A percentile compares a stretch with the other conserved stretches of the same genome.
Evolutionary conservation across 2,888 invertebrate species (phyloP).

Genomic region (Melipona beecheii): DNA sequence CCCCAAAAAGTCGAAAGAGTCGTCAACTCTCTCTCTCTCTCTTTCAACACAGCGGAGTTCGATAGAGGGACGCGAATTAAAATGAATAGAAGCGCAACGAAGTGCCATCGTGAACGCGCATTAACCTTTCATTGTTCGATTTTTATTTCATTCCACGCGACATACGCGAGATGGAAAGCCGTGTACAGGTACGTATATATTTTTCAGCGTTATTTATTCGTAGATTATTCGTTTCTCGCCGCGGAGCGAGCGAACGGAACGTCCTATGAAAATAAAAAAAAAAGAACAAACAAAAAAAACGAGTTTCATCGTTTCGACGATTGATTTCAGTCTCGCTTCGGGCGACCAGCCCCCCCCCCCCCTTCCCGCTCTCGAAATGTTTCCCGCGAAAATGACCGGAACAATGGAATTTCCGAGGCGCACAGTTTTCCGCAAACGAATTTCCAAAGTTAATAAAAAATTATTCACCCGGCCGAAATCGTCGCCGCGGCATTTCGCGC

Average conservation of each 20-base stretch:
- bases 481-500: not conserved
- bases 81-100: not conserved
- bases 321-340: not conserved
- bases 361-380: not conserved
- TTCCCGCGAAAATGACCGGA: not conserved
- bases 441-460: not conserved
- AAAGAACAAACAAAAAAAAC: not conserved
- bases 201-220: not conserved
- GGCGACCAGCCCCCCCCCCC: not conserved
- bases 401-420: not conserved
- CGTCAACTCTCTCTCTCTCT: not conserved
- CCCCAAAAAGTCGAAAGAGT: too few species aligned
- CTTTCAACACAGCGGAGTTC: not conserved
- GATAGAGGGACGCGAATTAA: not conserved
- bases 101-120: constrained; percentile 1
- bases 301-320: not conserved
- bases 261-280: not conserved
- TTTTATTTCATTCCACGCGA: not conserved
- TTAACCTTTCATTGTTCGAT: constrained; percentile 10
- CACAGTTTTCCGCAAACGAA: not conserved
- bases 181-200: not conserved
- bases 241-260: too few species aligned
- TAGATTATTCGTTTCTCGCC: not conserved
- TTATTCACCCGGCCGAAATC: not conserved
- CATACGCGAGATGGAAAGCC: not conserved